Evolutionary conservation across 2,888 invertebrate genomes (phyloP), one percentile per base, ranked within the genome.

Genomic region (Pristionchus arcanus): DNA sequence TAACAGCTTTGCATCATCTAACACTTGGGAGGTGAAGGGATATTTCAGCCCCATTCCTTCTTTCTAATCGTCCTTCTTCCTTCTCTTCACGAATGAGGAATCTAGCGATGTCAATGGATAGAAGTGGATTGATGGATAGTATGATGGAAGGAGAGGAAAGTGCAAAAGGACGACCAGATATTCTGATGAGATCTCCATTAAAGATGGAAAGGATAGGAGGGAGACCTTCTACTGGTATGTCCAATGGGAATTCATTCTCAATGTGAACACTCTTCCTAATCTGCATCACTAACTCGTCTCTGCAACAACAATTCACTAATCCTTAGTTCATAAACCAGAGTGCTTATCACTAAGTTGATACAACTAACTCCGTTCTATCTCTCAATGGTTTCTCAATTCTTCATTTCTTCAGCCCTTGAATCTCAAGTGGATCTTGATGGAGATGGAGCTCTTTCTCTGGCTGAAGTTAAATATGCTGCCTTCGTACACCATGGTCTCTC

Each of bases 401-500:
- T 55, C n/a, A 11, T 59, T 25, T 19, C 63, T 87, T 21, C 53
- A 87, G 87, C 91, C 15, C 92, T 94, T 28, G 94, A 94, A 90
- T 92, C 91, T 25, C 92, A 90, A 84, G 93, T 94, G 25, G 94
- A 94, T 90, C 90, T 94, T 88, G 93, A 94, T 90, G 92, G 92
- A 74, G 94, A 94, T 90, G 94, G 94, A 15, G 92, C 91, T 31
- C 90, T 94, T 37, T 93, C 92, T 71, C 91, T 94, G 68, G 90
- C 92, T 42, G 94, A 94, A 90, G 94, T 94, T 21, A 93, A 94
- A 66, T 95, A 95, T 90, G 94, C 94, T 31, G 94, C 94, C 28
- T 95, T 94, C 77, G 93, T 94, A 34, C 94, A 94, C 89, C 94
- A 94, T 90, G 94, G 94, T n/a, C 91, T 94, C n/a, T 92, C 93